Evolutionary conservation across 2,888 invertebrate species (phyloP).

Genomic region (Catocala sponsa): DNA sequence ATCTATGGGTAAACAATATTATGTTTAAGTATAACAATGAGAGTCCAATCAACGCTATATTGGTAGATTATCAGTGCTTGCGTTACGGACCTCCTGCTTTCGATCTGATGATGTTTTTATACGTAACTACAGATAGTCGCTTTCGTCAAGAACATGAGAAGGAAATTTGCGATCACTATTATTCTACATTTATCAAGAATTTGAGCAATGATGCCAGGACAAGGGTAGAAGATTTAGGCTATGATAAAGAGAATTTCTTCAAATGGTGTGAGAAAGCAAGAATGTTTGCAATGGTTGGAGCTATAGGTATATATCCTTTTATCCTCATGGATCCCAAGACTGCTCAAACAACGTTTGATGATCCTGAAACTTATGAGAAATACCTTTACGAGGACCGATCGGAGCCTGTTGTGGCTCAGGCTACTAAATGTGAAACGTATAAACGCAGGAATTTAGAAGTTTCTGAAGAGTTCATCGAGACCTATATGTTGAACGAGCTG

Average conservation of each 20-base stretch:
- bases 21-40: constrained; percentile 68
- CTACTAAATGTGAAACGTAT: constrained; percentile 48
- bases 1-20: constrained; percentile 77
- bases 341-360: constrained; percentile 55
- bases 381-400: constrained; percentile 52
- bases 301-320: constrained; percentile 52
- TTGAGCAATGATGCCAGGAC: constrained; percentile 55
- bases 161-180: constrained; percentile 63
- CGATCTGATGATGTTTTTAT: constrained; percentile 68
- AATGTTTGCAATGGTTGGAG: constrained; percentile 54
- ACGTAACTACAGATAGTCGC: constrained; percentile 63
- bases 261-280: constrained; percentile 57
- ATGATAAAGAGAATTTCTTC: constrained; percentile 52
- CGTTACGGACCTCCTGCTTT: constrained; percentile 75
- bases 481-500: constrained; percentile 46
- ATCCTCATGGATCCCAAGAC: constrained; percentile 56
- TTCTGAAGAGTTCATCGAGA: constrained; percentile 67
- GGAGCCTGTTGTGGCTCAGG: constrained; percentile 54
- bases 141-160: constrained; percentile 65
- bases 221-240: constrained; percentile 56
- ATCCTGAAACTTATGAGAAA: constrained; percentile 56
- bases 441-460: constrained; percentile 58
- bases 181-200: constrained; percentile 54
- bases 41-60: constrained; percentile 61
- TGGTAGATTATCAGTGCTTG: constrained; percentile 75